phyloP scores from a whole-genome alignment of 1,140 invertebrate genomes.

The Drosophila mojavensis region DNA sequence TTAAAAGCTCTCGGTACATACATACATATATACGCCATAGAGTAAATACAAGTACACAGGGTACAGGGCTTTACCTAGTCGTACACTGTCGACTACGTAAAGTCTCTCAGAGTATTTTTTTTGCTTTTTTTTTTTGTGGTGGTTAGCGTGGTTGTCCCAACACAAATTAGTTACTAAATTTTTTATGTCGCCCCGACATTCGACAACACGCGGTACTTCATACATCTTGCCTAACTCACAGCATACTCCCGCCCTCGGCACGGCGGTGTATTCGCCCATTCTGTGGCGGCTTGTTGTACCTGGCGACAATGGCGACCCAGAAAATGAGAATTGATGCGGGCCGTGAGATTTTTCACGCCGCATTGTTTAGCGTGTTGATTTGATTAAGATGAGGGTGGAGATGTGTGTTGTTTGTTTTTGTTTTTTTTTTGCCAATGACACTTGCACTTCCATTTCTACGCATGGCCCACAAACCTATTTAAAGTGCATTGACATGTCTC shows the following conservation, averaged over 20 bases:
- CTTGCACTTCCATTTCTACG: slow-evolving; percentile 16
- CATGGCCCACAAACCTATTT: slow-evolving; percentile 67
- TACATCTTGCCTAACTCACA: slow-evolving; percentile 33
- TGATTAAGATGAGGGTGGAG: slow-evolving; percentile 56
- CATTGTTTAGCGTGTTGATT: slow-evolving; percentile 72
- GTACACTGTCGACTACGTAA: neutral
- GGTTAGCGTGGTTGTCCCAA: slow-evolving; percentile 1
- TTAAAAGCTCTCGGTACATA: too few relatives aligned
- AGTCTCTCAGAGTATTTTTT: too few relatives aligned
- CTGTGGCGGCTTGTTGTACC: slow-evolving; percentile 25
- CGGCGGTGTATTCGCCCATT: slow-evolving; percentile 30
- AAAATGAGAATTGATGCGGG: slow-evolving; percentile 72
- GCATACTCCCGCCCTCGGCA: neutral
- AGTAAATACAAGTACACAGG: slow-evolving; percentile 44
- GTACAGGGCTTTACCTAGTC: neutral
- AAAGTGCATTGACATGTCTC: slow-evolving; percentile 50
- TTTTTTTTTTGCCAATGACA: neutral
- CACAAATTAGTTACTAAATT: slow-evolving; percentile 74
- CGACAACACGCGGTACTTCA: slow-evolving; percentile 18
- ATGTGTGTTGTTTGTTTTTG: neutral
- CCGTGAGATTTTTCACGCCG: slow-evolving; percentile 71
- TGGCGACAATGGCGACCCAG: slow-evolving; percentile 29
- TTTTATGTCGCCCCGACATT: slow-evolving; percentile 54
- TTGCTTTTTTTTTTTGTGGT: neutral
- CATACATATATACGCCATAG: too few relatives aligned